Percentiles rank a stretch among this genome's conserved stretches.
Conservation (phyloP, 92 coral and sea anemone genomes). For the Palythoa grandis region DNA sequence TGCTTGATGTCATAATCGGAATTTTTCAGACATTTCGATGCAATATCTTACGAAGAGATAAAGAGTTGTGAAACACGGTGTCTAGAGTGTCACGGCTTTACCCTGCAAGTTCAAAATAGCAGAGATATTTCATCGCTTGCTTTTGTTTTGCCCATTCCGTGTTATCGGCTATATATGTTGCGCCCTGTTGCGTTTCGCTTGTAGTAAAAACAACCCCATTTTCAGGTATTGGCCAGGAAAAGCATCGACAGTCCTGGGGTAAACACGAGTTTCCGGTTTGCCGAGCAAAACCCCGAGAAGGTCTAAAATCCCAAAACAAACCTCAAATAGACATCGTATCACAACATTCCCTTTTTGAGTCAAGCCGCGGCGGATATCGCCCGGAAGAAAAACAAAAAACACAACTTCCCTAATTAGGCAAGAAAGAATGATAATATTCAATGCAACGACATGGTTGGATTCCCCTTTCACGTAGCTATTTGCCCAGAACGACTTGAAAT, state of each 20-base stretch:
- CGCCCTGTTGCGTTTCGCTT: conserved; percentile 27
- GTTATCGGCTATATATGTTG: conserved; percentile 3
- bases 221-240: conserved; percentile 31
- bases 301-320: conserved; percentile 12
- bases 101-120: conserved; percentile 30
- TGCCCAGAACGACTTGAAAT: neutral
- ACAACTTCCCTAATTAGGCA: conserved; percentile 6
- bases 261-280: conserved; percentile 43
- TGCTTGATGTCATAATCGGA: conserved; percentile 21
- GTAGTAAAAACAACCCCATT: conserved; percentile 18
- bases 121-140: conserved; percentile 10
- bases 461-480: conserved; percentile 1
- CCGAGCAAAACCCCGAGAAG: neutral
- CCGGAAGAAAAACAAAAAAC: conserved; percentile 12
- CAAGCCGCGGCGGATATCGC: conserved; percentile 11
- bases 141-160: neutral
- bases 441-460: conserved; percentile 9
- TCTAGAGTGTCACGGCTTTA: conserved; percentile 34
- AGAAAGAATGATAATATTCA: conserved; percentile 11
- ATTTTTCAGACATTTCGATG: conserved; percentile 5
- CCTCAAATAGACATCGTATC: neutral
- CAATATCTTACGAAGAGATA: conserved; percentile 13
- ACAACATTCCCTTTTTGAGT: conserved; percentile 22
- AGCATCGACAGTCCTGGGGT: conserved; percentile 5
- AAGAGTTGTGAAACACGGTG: conserved; percentile 23